Conservation (phyloP, 1,140 invertebrate species). For the Polypedilum vanderplanki region DNA sequence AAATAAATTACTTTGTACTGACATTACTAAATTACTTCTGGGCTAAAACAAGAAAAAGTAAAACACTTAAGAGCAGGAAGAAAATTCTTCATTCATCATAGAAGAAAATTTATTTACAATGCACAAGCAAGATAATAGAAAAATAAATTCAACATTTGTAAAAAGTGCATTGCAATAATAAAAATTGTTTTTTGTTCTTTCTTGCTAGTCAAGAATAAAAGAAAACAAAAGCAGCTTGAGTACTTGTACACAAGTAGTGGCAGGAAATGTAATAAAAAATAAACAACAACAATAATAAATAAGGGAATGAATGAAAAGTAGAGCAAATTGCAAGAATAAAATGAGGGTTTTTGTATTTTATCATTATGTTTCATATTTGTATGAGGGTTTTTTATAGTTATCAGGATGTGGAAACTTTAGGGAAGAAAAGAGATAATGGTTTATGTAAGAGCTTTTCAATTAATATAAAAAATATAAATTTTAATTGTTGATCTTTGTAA, state of each 20-base stretch:
- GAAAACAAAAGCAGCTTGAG: background rate
- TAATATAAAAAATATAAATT: too few relatives aligned
- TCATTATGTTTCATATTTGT: too few relatives aligned
- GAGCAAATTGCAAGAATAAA: background rate
- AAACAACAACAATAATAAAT: background rate
- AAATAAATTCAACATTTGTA: background rate
- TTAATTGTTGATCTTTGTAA: too few relatives aligned
- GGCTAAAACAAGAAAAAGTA: background rate
- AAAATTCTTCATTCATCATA: background rate
- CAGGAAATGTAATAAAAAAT: constrained; percentile 9
- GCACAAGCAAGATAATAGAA: background rate
- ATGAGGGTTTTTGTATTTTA: background rate
- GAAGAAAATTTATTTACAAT: background rate
- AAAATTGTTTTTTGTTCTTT: constrained; percentile 1
- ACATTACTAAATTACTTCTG: constrained; percentile 19
- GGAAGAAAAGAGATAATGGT: too few relatives aligned
- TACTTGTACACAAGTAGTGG: background rate
- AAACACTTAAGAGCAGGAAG: background rate
- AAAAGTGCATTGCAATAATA: constrained; percentile 6
- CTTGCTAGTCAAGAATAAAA: background rate
- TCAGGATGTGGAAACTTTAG: background rate
- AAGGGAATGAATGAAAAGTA: background rate
- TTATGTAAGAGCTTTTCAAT: too few relatives aligned
- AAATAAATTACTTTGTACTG: background rate
- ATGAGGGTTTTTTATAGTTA: background rate